A percentile compares a stretch with the other conserved stretches of the same genome.
These are phyloP conservation scores for Macrophya annulata DNA, from an alignment of 2,888 invertebrate genomes.

Conservation along the genomic window DNA sequence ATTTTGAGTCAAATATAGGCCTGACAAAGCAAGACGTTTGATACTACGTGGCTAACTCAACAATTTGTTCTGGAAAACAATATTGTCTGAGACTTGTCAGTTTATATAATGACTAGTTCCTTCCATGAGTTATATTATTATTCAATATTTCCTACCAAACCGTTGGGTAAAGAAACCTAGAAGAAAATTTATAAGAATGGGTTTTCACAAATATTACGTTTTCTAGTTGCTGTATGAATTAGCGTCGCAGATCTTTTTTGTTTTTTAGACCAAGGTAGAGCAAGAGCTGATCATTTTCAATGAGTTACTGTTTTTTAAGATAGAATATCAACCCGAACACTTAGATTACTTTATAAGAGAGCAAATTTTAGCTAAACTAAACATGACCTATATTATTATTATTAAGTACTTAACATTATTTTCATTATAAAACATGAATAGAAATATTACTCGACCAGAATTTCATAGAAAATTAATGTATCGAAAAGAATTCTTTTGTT, in stretches of 20 bases:
- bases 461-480: not conserved
- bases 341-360: not conserved
- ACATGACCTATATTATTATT: conserved; percentile 5
- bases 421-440: not conserved
- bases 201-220: not conserved
- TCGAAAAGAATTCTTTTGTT: not conserved
- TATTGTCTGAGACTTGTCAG: conserved; percentile 43
- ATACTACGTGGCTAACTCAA: not conserved
- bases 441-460: not conserved
- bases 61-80: conserved; percentile 55
- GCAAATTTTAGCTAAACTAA: not conserved
- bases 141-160: conserved; percentile 23
- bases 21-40: conserved; percentile 9
- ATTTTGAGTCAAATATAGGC: conserved; percentile 28
- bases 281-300: not conserved
- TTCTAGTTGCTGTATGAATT: not conserved
- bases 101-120: conserved; percentile 41
- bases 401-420: conserved; percentile 3
- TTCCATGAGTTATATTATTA: conserved; percentile 36
- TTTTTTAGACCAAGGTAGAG: not conserved
- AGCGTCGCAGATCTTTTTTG: not conserved
- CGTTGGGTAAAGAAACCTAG: not conserved
- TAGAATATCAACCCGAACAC: not conserved
- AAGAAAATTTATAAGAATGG: not conserved
- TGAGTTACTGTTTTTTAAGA: not conserved